Base-by-base conservation (phyloP, 2,797 vertebrate species). In the Carduelis carduelis region DNA sequence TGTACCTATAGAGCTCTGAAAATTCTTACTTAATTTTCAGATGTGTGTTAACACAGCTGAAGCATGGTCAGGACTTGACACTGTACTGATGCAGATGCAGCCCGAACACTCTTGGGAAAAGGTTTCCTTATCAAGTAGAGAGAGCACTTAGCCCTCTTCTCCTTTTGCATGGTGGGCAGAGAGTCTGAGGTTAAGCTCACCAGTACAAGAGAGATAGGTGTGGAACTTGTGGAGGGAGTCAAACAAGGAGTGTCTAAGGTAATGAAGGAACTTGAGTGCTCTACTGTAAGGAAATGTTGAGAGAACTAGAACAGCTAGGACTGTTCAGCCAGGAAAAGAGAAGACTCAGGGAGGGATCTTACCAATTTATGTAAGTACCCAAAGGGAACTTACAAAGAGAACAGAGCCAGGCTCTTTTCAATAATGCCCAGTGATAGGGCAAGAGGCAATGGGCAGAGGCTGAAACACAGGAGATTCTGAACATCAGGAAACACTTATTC, bases 281-380 rank as follows among this genome's bases (percentile, higher is more conserved):
- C 2, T 34, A 0, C 12, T 65, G 0, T 35, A 37, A 69, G 50
- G 26, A 92, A 61, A 23, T 16, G 5, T 30, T 6, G 1, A 50
- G 24, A 47, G n/a, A 50, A 15, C 32, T 37, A 37, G 19, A 12
- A 21, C 17, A 50, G 17, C 32, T 37, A 37, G 19, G 14, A 21
- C 17, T 91, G 9, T 59, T 89, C 12, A 68, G 12, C n/a, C 21
- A 37, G 41, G n/a, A 57, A 26, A 80, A 59, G 6, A 57, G 46
- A 66, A 61, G 27, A 11, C 8, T 66, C 3, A 1, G 5, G 28
- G 9, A 43, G 11, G 9, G 21, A 37, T 74, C 32, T 64, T 63
- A 14, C 0, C 8, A 7, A 9, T 66, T 37, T 57, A 9, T 23
- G 0, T 32, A 34, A 47, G 32, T 63, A 34, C 6, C 7, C 30